Evolutionary conservation across 2,888 invertebrate genomes (phyloP).

Genomic region (Clivina fossor): DNA sequence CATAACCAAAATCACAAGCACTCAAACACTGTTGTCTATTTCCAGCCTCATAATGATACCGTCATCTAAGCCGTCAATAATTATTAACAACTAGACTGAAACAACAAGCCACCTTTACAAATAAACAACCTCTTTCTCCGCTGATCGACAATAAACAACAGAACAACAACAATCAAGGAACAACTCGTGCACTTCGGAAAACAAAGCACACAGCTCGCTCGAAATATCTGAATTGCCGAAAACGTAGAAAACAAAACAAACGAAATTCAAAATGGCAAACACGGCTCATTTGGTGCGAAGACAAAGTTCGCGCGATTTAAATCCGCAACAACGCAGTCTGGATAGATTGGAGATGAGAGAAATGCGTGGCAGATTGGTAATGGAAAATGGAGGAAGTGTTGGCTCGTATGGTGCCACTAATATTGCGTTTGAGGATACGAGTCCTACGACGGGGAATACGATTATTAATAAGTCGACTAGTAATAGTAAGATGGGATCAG

Average conservation of each 20-base stretch:
- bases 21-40: too few relatives aligned
- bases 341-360: conserved; percentile 87
- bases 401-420: conserved; percentile 85
- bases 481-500: conserved; percentile 64
- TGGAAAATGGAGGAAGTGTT: conserved; percentile 66
- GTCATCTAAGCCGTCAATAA: too few relatives aligned
- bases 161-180: background rate
- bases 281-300: conserved; percentile 85
- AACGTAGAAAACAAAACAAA: conserved; percentile 2
- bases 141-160: background rate
- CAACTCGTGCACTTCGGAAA: background rate
- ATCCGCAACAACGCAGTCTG: conserved; percentile 77
- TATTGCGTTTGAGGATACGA: conserved; percentile 72
- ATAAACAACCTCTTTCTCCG: background rate
- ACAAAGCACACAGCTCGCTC: background rate
- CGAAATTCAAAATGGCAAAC: conserved; percentile 71
- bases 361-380: conserved; percentile 76
- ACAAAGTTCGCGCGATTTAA: conserved; percentile 84
- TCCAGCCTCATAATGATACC: too few relatives aligned
- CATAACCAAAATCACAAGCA: too few relatives aligned
- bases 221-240: too few relatives aligned
- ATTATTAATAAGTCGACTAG: conserved; percentile 53
- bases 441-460: conserved; percentile 52
- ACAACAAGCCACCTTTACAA: too few relatives aligned
- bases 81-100: too few relatives aligned